A percentile compares a stretch with the other conserved stretches of the same genome.
These are phyloP conservation scores for Halichoerus grypus DNA, from an alignment of 2,113 vertebrate species.

Conservation along the genomic window DNA sequence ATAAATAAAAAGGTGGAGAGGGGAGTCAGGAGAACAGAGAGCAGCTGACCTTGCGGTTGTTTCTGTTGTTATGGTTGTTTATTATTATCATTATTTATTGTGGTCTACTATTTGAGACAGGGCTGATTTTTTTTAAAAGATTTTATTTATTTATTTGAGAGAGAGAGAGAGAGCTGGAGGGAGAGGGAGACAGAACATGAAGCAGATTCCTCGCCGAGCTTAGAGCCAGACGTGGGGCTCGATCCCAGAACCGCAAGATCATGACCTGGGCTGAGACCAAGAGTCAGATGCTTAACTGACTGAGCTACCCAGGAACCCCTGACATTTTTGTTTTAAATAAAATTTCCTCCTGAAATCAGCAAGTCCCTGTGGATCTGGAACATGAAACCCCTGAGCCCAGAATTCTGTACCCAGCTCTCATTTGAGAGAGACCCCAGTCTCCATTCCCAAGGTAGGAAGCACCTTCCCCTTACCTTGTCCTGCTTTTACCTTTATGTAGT, in stretches of 20 bases:
- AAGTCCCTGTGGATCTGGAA: not conserved
- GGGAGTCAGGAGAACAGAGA: accelerated
- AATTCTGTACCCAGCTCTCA: accelerated
- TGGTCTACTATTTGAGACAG: not conserved
- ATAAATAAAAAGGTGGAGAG: accelerated
- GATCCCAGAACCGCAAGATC: not conserved
- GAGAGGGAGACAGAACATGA: not conserved
- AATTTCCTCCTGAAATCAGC: not conserved
- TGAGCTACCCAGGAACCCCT: not conserved
- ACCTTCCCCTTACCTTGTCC: accelerated
- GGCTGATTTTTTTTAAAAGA: not conserved
- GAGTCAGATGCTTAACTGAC: not conserved
- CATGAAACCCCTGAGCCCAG: not conserved
- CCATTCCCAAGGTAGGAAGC: not conserved
- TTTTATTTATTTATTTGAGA: not conserved
- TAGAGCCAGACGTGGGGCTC: not conserved
- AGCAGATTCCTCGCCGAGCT: not conserved
- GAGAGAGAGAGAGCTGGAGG: not conserved
- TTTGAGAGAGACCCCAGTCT: accelerated
- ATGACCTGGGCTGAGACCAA: not conserved
- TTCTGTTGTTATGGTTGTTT: not conserved
- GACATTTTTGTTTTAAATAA: not conserved
- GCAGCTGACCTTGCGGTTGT: not conserved
- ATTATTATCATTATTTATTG: not conserved
- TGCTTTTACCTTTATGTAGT: not conserved